Evolutionary conservation across 2,113 vertebrate genomes (phyloP).

Genomic region (Sciurus niger): DNA sequence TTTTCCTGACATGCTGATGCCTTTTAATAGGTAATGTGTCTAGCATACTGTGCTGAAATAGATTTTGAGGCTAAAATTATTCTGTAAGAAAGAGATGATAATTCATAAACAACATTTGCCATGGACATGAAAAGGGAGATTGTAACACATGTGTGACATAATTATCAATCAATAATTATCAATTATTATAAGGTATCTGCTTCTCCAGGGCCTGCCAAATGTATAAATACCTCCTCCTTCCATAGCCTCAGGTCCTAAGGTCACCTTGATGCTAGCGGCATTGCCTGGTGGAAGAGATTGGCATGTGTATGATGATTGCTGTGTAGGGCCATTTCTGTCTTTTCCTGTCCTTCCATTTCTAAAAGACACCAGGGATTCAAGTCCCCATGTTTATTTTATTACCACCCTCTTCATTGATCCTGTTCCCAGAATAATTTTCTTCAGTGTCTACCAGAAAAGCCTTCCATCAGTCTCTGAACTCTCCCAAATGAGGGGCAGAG

Average conservation of each 20-base stretch:
- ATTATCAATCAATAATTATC: neutral
- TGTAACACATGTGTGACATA: neutral
- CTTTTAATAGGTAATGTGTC: neutral
- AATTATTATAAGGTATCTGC: too few species aligned
- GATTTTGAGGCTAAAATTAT: neutral
- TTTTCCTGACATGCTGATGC: neutral
- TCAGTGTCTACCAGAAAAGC: neutral
- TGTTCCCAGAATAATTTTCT: constrained; percentile 57
- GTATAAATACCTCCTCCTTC: neutral
- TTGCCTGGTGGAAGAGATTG: neutral
- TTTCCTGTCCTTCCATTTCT: constrained; percentile 25
- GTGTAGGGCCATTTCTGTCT: neutral
- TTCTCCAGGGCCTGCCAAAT: neutral
- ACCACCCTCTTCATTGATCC: neutral
- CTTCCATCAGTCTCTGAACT: constrained; percentile 26
- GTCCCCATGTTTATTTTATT: constrained; percentile 36
- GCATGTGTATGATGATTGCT: neutral
- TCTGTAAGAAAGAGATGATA: neutral
- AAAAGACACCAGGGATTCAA: constrained; percentile 19
- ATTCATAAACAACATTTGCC: neutral
- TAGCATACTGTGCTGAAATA: neutral
- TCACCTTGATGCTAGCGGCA: neutral
- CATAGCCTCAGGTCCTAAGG: neutral
- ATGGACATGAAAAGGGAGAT: neutral
- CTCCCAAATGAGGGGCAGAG: neutral